phyloP scores from a whole-genome alignment of 2,113 vertebrate species.

The Seriola aureovittata region DNA sequence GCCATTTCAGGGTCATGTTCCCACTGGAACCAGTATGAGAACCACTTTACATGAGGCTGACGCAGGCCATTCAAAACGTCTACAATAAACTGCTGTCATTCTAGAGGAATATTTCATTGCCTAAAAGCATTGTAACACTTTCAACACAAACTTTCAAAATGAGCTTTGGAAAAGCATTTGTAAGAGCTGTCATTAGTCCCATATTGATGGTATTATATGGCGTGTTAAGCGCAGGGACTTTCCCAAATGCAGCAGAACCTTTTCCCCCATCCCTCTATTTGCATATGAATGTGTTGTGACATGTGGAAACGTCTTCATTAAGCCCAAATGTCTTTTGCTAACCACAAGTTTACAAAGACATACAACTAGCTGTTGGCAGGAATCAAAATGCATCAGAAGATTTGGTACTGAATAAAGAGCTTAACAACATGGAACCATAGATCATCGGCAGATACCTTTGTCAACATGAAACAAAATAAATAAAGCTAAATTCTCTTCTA shows the following conservation, averaged over 20 bases:
- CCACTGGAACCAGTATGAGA: conserved; percentile 61
- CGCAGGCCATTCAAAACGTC: conserved; percentile 32
- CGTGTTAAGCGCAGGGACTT: conserved; percentile 72
- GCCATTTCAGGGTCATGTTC: conserved; percentile 56
- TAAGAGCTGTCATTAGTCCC: conserved; percentile 74
- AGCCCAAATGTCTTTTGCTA: conserved; percentile 55
- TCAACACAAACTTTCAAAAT: conserved; percentile 54
- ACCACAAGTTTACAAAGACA: conserved; percentile 48
- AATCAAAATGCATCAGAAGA: conserved; percentile 62
- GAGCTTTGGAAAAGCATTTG: conserved; percentile 58
- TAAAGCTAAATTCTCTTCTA: conserved; percentile 11
- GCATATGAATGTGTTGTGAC: conserved; percentile 76
- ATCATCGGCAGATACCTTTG: conserved; percentile 53
- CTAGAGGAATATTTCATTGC: conserved; percentile 55
- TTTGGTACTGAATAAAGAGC: conserved; percentile 55
- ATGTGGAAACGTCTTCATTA: conserved; percentile 78
- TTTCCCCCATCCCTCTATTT: conserved; percentile 60
- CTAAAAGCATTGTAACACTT: conserved; percentile 74
- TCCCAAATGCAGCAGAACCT: conserved; percentile 68
- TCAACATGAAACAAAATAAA: conserved; percentile 58
- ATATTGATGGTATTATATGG: conserved; percentile 74
- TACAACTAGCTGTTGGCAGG: conserved; percentile 48
- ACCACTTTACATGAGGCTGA: conserved; percentile 23
- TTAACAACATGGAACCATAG: conserved; percentile 49
- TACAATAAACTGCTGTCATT: conserved; percentile 60